Base-by-base conservation (phyloP, 1,140 invertebrate species). In the Apis laboriosa region DNA sequence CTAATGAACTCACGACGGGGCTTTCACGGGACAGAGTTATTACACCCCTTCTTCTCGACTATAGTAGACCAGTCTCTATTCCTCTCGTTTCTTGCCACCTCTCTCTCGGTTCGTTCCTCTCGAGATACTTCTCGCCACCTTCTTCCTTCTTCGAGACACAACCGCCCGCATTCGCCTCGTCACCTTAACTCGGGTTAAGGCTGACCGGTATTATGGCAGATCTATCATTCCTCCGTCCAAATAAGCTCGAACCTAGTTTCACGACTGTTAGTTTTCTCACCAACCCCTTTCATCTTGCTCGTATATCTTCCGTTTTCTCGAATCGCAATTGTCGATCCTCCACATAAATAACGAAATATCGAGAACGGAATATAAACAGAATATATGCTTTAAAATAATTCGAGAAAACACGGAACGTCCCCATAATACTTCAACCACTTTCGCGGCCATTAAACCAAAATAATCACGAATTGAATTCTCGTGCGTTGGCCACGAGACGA, bases 1-100 rank as follows among this genome's bases (percentile, higher is more conserved):
- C 92, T 92, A 92, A 92, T 92, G 91, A 92, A 92, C 92, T 92
- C 92, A 88, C 91, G 88, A 90, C 85, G 84, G 76, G 84, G 84
- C 90, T 92, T 92, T 92, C 91, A 92, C 89, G 90, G 34, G 91
- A 91, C 92, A 90, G 91, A 92, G 83, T 92, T 92, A 92, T 92
- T 92, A 92, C 90, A 80, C 80, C 64, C 80, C 74, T 66, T 64
- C 56, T 64, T 60, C 49, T 61, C 49, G 55, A 19, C 74, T 53
- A 60, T 67, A 56, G 19, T 60, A 43, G 34, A 43, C 34, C 34
- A 43, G 34, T 43, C 34, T 43, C 34, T 43, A 58, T 68, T 80
- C 74, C 63, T 74, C 64, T 77, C 79, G 66, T 34, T 78, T 83
- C 61, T 83, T 90, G 85, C 84, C 84, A 60, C 83, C 64, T 67